A percentile compares a stretch with the other conserved stretches of the same genome.
Evolutionary conservation across 2,888 invertebrate genomes (phyloP).

Genomic region (Nephrotoma appendiculata): DNA sequence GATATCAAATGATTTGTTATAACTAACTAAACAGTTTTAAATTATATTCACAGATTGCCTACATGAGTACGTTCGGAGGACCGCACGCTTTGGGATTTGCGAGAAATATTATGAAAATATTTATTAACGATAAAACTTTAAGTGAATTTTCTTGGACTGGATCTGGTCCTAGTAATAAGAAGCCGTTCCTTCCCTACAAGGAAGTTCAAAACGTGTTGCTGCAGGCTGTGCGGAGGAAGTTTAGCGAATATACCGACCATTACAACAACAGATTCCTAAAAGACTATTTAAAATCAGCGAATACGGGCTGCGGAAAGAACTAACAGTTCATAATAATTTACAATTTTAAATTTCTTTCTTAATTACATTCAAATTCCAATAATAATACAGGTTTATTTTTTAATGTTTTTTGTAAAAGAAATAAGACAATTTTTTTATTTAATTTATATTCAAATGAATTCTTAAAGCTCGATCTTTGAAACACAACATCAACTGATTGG

Average conservation of each 20-base stretch:
- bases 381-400: background rate
- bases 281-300: background rate
- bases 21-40: too few species aligned
- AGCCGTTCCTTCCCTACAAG: background rate
- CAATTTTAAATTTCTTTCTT: background rate
- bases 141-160: background rate
- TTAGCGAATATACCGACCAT: background rate
- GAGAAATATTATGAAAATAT: background rate
- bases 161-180: background rate
- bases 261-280: background rate
- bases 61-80: background rate
- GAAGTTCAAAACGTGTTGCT: background rate
- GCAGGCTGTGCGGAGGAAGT: background rate
- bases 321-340: background rate
- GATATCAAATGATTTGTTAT: too few species aligned
- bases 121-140: background rate
- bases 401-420: background rate
- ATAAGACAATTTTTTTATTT: too few species aligned
- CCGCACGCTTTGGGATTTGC: background rate
- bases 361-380: background rate
- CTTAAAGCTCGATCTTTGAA: too few species aligned
- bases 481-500: too few species aligned
- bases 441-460: too few species aligned
- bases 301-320: background rate
- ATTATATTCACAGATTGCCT: background rate